These are phyloP conservation scores for Hippocampus guttulatus DNA, from an alignment of 2,113 vertebrate genomes.

Conservation along the genomic window DNA sequence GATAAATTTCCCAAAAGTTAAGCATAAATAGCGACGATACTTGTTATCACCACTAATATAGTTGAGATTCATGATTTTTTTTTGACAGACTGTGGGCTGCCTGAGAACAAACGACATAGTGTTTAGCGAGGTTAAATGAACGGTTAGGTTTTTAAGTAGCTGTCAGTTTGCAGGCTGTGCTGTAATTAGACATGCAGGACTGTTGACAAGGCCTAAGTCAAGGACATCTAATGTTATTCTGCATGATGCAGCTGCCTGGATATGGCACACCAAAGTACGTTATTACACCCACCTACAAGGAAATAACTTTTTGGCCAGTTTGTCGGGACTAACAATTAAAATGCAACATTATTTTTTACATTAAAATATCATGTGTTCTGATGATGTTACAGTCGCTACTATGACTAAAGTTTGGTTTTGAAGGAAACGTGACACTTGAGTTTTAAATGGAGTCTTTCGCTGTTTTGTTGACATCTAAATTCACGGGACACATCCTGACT, in stretches of 20 bases:
- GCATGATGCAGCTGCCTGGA: conserved; percentile 16
- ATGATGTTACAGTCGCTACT: conserved; percentile 12
- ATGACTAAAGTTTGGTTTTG: neutral
- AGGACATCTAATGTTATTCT: conserved; percentile 47
- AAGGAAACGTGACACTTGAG: no score
- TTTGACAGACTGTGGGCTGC: neutral
- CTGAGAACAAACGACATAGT: neutral
- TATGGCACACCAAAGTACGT: conserved; percentile 1
- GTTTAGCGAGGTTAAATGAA: conserved; percentile 3
- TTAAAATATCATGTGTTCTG: neutral
- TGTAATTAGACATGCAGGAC: conserved; percentile 42
- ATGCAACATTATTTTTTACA: neutral
- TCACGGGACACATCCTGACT: neutral
- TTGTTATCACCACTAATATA: neutral
- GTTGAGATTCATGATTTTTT: no score
- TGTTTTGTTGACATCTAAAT: no score
- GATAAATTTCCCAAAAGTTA: neutral
- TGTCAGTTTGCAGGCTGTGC: conserved; percentile 8
- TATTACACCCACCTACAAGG: neutral
- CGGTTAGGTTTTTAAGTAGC: conserved; percentile 1
- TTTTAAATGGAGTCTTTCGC: no score
- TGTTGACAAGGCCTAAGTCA: conserved; percentile 35
- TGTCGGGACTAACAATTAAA: neutral
- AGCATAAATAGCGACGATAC: neutral
- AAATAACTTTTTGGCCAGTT: neutral